These are phyloP conservation scores for Cheilinus undulatus DNA, from an alignment of 2,113 vertebrate genomes.

Conservation along the genomic window DNA sequence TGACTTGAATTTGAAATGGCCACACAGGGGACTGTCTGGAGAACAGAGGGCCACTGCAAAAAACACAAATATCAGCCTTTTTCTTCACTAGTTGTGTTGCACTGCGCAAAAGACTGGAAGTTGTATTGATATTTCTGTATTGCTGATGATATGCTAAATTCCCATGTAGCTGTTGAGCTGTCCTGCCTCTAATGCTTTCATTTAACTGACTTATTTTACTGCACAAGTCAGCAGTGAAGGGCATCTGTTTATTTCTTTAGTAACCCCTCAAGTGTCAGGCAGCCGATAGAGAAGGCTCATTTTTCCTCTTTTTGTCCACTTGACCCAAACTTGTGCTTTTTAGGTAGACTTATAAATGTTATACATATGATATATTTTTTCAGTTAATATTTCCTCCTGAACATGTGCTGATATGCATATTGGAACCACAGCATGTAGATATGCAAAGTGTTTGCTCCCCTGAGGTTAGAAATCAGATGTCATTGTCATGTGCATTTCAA, in stretches of 20 bases:
- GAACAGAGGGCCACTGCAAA: not conserved
- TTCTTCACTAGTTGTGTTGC: not conserved
- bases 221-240: constrained; percentile 13
- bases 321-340: not conserved
- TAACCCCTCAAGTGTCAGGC: not conserved
- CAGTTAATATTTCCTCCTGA: not conserved
- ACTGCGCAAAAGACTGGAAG: constrained; percentile 21
- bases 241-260: not conserved
- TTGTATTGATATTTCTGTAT: not conserved
- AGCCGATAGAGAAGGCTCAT: not conserved
- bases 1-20: constrained; percentile 76
- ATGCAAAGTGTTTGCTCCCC: not conserved
- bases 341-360: not conserved
- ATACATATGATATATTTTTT: not conserved
- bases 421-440: not conserved
- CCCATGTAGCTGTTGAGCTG: not conserved
- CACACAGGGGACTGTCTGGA: constrained; percentile 22
- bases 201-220: not conserved
- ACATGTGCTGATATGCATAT: not conserved
- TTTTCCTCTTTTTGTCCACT: not conserved
- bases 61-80: not conserved
- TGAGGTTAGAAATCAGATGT: not conserved
- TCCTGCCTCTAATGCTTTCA: not conserved
- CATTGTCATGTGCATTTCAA: not conserved
- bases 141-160: not conserved